Evolutionary conservation across 2,113 vertebrate species (phyloP).

Genomic region (Eupsittula cactorum): DNA sequence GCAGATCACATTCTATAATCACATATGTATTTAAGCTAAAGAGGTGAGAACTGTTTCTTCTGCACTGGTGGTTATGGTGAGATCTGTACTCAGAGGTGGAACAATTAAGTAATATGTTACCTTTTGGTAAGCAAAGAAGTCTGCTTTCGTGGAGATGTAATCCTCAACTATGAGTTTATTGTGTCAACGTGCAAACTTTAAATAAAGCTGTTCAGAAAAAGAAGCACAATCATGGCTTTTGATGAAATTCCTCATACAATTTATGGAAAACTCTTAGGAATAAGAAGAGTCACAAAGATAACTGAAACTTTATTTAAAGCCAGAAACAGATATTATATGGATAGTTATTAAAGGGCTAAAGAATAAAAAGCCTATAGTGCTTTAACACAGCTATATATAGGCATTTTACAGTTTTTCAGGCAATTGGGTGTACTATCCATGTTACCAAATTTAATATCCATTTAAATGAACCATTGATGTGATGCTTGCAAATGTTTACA

Average conservation of each 20-base stretch:
- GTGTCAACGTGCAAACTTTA: not conserved
- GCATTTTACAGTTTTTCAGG: constrained; percentile 26
- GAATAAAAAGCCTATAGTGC: constrained; percentile 41
- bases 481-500: constrained; percentile 41
- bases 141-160: not conserved
- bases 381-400: not conserved
- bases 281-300: constrained; percentile 16
- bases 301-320: constrained; percentile 49
- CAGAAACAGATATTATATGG: constrained; percentile 28
- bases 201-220: not conserved
- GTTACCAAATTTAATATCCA: constrained; percentile 10
- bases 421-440: constrained; percentile 14
- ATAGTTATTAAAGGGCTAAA: constrained; percentile 77
- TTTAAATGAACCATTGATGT: constrained; percentile 4
- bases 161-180: not conserved
- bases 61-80: not conserved
- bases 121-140: not conserved
- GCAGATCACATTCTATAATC: not conserved
- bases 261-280: not conserved
- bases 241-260: not conserved
- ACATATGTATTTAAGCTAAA: not conserved
- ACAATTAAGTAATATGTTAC: not conserved
- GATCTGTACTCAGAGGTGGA: not conserved
- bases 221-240: not conserved
- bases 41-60: not conserved